Conservation (phyloP, 2,113 vertebrate genomes). For the Erythrolamprus reginae region DNA sequence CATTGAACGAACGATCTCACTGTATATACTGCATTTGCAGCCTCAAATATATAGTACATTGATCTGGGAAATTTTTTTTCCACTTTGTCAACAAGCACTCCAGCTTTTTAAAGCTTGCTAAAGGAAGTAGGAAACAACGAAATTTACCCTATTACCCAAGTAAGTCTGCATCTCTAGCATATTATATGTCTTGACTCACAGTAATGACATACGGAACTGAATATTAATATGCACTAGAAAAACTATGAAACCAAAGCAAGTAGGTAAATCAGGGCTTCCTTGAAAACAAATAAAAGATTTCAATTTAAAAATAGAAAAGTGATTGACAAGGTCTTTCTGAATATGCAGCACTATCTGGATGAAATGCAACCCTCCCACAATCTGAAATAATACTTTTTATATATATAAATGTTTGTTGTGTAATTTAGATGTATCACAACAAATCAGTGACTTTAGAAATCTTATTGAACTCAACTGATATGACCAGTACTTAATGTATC, state of each 20-base stretch:
- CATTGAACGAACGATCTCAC: background rate
- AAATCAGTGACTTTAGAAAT: background rate
- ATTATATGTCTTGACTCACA: conserved; percentile 39
- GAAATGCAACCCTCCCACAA: background rate
- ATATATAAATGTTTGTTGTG: conserved; percentile 30
- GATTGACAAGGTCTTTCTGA: conserved; percentile 25
- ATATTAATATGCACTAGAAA: conserved; percentile 53
- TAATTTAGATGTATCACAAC: conserved; percentile 1
- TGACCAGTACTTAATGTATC: background rate
- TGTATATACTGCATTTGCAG: background rate
- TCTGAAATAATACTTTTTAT: background rate
- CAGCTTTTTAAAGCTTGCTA: conserved; percentile 8
- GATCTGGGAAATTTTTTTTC: background rate
- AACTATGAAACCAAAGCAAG: conserved; percentile 56
- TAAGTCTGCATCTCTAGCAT: background rate
- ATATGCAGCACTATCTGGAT: background rate
- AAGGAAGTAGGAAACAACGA: conserved; percentile 7
- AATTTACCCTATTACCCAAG: conserved; percentile 20
- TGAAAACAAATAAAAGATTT: conserved; percentile 37
- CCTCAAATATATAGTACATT: background rate
- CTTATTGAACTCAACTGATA: background rate
- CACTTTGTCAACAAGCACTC: conserved; percentile 31
- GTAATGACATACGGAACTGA: conserved; percentile 55
- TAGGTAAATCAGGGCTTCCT: conserved; percentile 50
- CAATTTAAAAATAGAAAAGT: conserved; percentile 24